Conservation (phyloP, 2,113 vertebrate genomes). For the Melanerpes formicivorus region DNA sequence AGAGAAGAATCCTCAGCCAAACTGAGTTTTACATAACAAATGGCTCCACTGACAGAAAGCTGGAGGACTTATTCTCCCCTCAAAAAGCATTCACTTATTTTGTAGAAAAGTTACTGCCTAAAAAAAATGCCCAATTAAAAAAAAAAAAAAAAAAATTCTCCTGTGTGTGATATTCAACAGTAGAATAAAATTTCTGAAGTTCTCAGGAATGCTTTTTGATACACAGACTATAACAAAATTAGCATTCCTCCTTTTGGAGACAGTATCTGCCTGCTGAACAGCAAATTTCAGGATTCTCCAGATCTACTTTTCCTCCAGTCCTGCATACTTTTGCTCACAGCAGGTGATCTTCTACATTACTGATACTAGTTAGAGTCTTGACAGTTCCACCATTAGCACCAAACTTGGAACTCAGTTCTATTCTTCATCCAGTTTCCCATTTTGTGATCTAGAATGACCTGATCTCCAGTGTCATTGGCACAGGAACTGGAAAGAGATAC, state of each 20-base stretch:
- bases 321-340: background rate
- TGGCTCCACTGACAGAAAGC: background rate
- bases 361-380: background rate
- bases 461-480: background rate
- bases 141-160: background rate
- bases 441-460: background rate
- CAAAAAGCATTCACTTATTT: background rate
- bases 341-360: background rate
- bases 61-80: background rate
- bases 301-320: background rate
- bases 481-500: background rate
- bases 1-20: background rate
- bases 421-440: background rate
- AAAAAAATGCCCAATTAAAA: background rate
- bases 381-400: background rate
- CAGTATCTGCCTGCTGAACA: background rate
- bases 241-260: background rate
- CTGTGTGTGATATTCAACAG: background rate
- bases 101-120: background rate
- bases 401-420: background rate
- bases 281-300: background rate
- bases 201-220: background rate
- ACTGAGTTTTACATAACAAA: background rate
- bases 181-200: background rate
- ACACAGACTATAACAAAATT: background rate